phyloP scores from a whole-genome alignment of 2,888 invertebrate genomes.

The Cerastis leucographa region DNA sequence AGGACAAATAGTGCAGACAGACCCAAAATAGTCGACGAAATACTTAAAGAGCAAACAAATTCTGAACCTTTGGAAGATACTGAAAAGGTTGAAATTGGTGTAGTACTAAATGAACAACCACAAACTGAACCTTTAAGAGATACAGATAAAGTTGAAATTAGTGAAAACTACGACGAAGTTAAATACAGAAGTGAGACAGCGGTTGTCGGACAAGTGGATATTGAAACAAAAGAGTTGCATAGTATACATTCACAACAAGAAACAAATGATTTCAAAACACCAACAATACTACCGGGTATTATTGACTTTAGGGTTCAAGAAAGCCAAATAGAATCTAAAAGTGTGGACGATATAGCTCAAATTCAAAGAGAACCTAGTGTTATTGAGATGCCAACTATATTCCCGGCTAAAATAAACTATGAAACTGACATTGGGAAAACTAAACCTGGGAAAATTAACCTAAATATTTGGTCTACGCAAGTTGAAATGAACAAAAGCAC shows the following conservation, averaged over 20 bases:
- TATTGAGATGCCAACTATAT: conserved; percentile 41
- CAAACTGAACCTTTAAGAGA: conserved; percentile 38
- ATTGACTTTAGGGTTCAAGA: background rate
- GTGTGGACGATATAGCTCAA: background rate
- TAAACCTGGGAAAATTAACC: conserved; percentile 50
- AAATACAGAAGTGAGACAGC: conserved; percentile 35
- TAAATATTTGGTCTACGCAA: conserved; percentile 51
- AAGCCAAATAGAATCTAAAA: conserved; percentile 2
- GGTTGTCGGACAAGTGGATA: conserved; percentile 14
- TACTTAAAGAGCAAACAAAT: conserved; percentile 69
- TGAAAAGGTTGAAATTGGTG: conserved; percentile 46
- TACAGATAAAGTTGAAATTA: conserved; percentile 47
- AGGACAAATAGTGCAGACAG: conserved; percentile 35
- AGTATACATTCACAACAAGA: conserved; percentile 8
- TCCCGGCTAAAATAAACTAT: conserved; percentile 40
- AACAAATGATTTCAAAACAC: background rate
- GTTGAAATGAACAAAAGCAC: conserved; percentile 46
- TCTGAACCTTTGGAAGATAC: conserved; percentile 24
- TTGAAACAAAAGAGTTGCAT: conserved; percentile 3
- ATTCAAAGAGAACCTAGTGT: conserved; percentile 18
- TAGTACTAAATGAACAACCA: conserved; percentile 67
- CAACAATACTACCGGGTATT: conserved; percentile 14
- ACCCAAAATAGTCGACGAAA: conserved; percentile 78
- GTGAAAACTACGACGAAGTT: conserved; percentile 34
- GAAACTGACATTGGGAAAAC: conserved; percentile 54